A percentile compares a stretch with the other conserved stretches of the same genome.
Conservation (phyloP, 2,113 vertebrate genomes). For the Microtus oregoni region DNA sequence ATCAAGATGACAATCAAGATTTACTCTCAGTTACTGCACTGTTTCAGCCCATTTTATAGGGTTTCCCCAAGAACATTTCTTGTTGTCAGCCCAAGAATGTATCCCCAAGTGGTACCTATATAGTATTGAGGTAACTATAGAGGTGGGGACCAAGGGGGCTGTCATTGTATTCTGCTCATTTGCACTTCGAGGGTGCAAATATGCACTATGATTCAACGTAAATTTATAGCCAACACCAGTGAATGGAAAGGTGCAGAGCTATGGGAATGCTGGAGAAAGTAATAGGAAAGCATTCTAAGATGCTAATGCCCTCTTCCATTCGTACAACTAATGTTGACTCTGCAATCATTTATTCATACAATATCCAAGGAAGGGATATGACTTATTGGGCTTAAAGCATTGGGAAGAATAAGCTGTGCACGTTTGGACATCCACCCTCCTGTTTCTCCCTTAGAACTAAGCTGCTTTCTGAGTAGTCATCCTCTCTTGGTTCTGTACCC, state of each 20-base stretch:
- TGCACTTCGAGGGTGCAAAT: background rate
- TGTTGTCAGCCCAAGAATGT: background rate
- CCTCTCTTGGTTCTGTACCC: background rate
- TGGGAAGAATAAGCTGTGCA: background rate
- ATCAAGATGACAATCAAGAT: background rate
- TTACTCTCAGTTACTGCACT: background rate
- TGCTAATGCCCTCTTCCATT: background rate
- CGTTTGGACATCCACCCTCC: background rate
- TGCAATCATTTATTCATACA: background rate
- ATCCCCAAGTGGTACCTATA: background rate
- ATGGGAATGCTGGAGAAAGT: background rate
- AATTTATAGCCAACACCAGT: background rate
- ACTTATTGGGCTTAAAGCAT: background rate
- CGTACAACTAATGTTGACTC: background rate
- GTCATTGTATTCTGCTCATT: background rate
- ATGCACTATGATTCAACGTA: background rate
- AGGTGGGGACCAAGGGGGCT: background rate
- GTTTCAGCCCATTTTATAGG: background rate
- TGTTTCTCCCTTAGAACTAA: background rate
- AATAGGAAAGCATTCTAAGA: background rate
- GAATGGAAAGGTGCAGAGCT: background rate
- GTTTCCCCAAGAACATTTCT: background rate
- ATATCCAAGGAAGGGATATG: background rate
- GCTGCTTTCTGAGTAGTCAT: background rate
- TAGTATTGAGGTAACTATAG: background rate